These are phyloP conservation scores for Anneissia japonica DNA, from an alignment of 35 echinoderm and acorn worm genomes.

Conservation along the genomic window DNA sequence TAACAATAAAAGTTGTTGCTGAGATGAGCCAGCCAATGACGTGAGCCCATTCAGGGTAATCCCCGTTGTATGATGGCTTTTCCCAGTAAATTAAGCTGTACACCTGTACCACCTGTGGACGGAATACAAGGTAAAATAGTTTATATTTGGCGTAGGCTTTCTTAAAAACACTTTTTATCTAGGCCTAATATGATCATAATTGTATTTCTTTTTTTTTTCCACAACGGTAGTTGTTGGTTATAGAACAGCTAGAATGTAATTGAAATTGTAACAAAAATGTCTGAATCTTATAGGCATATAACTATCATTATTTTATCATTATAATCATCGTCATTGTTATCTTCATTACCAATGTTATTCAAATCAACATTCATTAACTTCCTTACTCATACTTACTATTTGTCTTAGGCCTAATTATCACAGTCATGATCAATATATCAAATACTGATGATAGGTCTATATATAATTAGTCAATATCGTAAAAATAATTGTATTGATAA, in stretches of 20 bases:
- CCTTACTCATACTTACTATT: too few species aligned
- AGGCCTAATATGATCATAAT: background rate
- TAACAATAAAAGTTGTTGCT: conserved; percentile 48
- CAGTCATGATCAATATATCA: too few species aligned
- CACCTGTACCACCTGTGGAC: conserved; percentile 73
- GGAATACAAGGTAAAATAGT: background rate
- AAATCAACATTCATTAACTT: too few species aligned
- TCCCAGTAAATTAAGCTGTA: conserved; percentile 92
- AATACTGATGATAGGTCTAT: too few species aligned
- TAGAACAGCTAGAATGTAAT: background rate
- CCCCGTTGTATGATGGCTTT: conserved; percentile 70
- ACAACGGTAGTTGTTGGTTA: background rate
- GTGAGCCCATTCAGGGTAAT: conserved; percentile 68
- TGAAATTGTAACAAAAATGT: background rate
- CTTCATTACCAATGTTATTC: too few species aligned
- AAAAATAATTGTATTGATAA: too few species aligned
- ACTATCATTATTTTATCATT: too few species aligned
- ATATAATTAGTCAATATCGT: too few species aligned
- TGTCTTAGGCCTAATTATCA: too few species aligned
- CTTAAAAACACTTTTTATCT: background rate
- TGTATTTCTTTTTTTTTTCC: background rate
- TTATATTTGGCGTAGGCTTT: background rate
- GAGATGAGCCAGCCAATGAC: conserved; percentile 70
- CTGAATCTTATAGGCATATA: background rate
- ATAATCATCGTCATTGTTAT: too few species aligned